phyloP scores from a whole-genome alignment of 37 sponge, comb jelly and placozoan genomes.

The Halichondria panicea region DNA sequence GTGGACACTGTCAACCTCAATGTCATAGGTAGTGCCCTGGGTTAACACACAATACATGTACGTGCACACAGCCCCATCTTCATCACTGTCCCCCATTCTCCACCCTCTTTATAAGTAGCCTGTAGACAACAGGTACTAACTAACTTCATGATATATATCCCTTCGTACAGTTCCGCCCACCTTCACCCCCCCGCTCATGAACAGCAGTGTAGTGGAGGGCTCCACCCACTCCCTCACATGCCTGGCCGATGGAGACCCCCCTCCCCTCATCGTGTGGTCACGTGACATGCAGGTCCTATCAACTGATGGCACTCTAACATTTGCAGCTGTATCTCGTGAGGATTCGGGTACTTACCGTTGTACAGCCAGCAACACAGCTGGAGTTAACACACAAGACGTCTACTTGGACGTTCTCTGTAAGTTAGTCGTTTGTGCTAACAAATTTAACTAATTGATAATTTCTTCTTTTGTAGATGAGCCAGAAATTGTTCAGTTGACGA shows the following conservation, averaged over 20 bases:
- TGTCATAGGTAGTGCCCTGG: conserved; percentile 32
- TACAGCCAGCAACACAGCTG: conserved; percentile 37
- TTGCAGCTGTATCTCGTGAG: conserved; percentile 7
- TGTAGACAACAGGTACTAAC: too few relatives aligned
- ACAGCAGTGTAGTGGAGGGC: conserved; percentile 21
- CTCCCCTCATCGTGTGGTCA: conserved; percentile 35
- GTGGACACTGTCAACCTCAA: conserved; percentile 18
- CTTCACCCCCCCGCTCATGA: conserved; percentile 11
- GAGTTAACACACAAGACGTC: neutral
- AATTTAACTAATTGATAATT: neutral
- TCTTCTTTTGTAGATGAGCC: conserved; percentile 39
- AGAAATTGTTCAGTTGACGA: conserved; percentile 21
- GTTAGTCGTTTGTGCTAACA: neutral
- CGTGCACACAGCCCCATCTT: too few relatives aligned
- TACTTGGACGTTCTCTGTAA: conserved; percentile 47
- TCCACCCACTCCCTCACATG: conserved; percentile 32
- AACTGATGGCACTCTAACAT: conserved; percentile 2
- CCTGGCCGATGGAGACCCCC: conserved; percentile 34
- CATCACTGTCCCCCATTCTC: neutral
- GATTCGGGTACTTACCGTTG: conserved; percentile 54
- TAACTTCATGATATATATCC: too few relatives aligned
- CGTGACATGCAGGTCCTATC: conserved; percentile 1
- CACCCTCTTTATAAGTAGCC: neutral
- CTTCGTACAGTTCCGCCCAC: conserved; percentile 36
- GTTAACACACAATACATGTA: neutral